These are phyloP conservation scores for Ispidina picta DNA, from an alignment of 2,797 vertebrate genomes.

Conservation along the genomic window DNA sequence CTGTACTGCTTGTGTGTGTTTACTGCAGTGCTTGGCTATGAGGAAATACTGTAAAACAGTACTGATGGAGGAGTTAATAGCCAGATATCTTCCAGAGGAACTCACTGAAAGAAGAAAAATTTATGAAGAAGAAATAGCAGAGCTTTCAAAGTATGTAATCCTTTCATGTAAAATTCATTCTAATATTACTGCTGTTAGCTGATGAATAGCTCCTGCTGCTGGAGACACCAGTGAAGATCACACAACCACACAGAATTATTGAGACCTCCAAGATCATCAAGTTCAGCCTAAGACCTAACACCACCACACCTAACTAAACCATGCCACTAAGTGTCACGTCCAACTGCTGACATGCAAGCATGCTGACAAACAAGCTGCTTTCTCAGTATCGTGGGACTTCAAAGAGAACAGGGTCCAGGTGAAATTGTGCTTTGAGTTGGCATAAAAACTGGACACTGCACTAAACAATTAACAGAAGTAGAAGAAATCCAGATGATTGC, in stretches of 20 bases:
- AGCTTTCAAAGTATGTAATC: slow-evolving; percentile 83
- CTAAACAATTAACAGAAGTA: neutral
- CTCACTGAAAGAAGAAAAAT: slow-evolving; percentile 79
- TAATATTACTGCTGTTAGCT: neutral
- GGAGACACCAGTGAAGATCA: neutral
- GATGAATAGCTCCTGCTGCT: neutral
- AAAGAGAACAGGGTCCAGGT: neutral
- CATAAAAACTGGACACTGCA: neutral
- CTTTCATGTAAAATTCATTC: neutral
- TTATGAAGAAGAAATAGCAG: slow-evolving; percentile 84
- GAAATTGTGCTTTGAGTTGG: neutral
- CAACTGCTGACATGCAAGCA: no score
- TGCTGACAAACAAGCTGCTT: slow-evolving; percentile 2
- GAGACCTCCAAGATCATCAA: no score
- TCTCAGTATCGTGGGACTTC: neutral
- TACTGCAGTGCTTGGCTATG: slow-evolving; percentile 78
- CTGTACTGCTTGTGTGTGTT: neutral
- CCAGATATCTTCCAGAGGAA: slow-evolving; percentile 83
- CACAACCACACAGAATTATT: no score
- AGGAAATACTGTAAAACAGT: slow-evolving; percentile 82
- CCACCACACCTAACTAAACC: no score
- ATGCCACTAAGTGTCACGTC: no score
- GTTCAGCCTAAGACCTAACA: no score
- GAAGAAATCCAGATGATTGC: neutral
- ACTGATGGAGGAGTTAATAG: slow-evolving; percentile 83